Conservation (phyloP, 2,888 invertebrate species). For the Brenthis hecate region DNA sequence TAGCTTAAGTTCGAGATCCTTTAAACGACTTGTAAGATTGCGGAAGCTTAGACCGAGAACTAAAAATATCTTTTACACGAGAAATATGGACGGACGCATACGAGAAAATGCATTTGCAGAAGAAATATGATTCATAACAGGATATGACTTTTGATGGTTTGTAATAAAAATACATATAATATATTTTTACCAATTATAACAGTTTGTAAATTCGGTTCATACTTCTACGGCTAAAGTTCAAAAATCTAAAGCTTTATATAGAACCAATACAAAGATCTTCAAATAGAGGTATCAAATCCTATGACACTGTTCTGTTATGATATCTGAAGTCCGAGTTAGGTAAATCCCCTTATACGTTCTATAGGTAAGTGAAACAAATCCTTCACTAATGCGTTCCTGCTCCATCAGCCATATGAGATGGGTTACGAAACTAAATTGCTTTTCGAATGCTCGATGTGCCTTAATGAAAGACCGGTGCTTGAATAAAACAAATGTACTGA, state of each 20-base stretch:
- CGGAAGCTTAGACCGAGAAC: conserved; percentile 40
- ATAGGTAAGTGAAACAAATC: conserved; percentile 33
- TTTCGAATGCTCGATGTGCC: conserved; percentile 50
- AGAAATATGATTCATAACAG: conserved; percentile 33
- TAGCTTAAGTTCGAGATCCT: conserved; percentile 26
- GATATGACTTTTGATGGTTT: not conserved
- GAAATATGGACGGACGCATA: conserved; percentile 29
- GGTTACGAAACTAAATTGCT: conserved; percentile 61
- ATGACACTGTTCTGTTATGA: conserved; percentile 13
- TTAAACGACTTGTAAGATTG: conserved; percentile 23
- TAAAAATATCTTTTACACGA: conserved; percentile 39
- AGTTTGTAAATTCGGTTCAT: too few species aligned
- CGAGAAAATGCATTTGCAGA: conserved; percentile 31
- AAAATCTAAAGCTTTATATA: too few species aligned
- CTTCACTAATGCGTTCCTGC: conserved; percentile 20
- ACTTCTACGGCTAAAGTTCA: too few species aligned
- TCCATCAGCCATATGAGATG: conserved; percentile 42
- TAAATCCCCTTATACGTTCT: conserved; percentile 27
- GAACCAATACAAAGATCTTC: too few species aligned
- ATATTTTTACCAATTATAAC: too few species aligned
- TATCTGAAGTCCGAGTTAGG: conserved; percentile 21
- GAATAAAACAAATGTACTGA: conserved; percentile 39
- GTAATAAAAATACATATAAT: too few species aligned
- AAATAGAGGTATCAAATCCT: not conserved
- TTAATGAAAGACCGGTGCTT: conserved; percentile 47